Percentiles rank a stretch among this genome's conserved stretches.
Conservation (phyloP, 2,797 vertebrate species). For the Rhabdomys pumilio region DNA sequence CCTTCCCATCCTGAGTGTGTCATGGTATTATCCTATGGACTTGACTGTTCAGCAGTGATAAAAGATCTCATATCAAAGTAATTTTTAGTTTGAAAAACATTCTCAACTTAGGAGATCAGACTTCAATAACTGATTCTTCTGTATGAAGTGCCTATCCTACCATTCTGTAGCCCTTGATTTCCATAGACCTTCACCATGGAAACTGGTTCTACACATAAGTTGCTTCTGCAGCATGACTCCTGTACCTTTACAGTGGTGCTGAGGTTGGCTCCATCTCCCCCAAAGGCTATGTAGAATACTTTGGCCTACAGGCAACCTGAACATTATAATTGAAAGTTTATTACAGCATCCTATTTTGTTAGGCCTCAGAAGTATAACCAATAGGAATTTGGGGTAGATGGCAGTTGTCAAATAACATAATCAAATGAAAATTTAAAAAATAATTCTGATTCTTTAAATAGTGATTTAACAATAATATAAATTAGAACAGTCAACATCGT, state of each 20-base stretch:
- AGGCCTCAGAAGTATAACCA: conserved; percentile 29
- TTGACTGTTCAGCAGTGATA: neutral
- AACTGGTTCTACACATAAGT: neutral
- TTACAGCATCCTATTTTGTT: neutral
- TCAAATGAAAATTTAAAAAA: neutral
- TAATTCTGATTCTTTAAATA: neutral
- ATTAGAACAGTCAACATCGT: neutral
- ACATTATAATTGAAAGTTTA: conserved; percentile 24
- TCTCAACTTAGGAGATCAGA: neutral
- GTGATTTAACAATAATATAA: neutral
- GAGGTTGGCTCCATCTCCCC: neutral
- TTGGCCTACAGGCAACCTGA: neutral
- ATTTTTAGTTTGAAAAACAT: conserved; percentile 19
- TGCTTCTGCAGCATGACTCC: neutral
- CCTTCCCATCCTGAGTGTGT: neutral
- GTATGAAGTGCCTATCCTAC: neutral
- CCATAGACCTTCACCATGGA: neutral
- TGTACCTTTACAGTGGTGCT: neutral
- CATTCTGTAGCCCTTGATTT: neutral
- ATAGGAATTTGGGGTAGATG: conserved; percentile 40
- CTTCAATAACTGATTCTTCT: neutral
- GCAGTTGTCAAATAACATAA: conserved; percentile 22
- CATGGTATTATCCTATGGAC: neutral
- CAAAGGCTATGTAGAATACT: neutral
- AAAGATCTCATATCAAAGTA: neutral